Conservation (phyloP, 92 coral and sea anemone species). For the Zoanthus gigantus region DNA sequence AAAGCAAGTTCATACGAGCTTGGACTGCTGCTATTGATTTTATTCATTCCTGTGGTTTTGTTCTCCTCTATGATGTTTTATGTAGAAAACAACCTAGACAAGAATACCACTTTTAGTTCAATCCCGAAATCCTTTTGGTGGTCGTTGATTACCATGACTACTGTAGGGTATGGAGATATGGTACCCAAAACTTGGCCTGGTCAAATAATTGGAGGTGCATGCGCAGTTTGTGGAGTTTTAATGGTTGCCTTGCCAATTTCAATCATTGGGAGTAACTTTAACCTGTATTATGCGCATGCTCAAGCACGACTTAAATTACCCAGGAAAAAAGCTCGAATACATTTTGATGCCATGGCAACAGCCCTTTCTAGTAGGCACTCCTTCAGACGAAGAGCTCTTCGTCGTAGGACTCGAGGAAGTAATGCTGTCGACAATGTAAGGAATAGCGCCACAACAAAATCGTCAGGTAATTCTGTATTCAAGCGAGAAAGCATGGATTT, state of each 20-base stretch:
- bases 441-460: background rate
- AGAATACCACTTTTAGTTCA: conserved; percentile 82
- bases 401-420: conserved; percentile 64
- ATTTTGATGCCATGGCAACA: conserved; percentile 77
- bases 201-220: conserved; percentile 82
- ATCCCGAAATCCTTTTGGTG: conserved; percentile 93
- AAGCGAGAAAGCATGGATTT: conserved; percentile 28
- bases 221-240: conserved; percentile 86
- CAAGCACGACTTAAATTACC: conserved; percentile 90
- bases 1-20: conserved; percentile 98
- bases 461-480: background rate
- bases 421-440: conserved; percentile 23
- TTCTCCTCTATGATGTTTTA: conserved; percentile 91
- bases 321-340: conserved; percentile 65
- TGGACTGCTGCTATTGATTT: conserved; percentile 78
- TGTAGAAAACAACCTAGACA: conserved; percentile 70
- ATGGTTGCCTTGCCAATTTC: conserved; percentile 93
- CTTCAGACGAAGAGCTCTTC: conserved; percentile 67
- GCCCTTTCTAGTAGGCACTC: conserved; percentile 67
- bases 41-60: conserved; percentile 84
- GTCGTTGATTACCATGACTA: conserved; percentile 93
- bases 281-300: conserved; percentile 87
- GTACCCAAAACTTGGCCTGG: conserved; percentile 81
- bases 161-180: conserved; percentile 93
- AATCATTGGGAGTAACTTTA: conserved; percentile 88